A percentile compares a stretch with the other conserved stretches of the same genome.
These are phyloP conservation scores for Notiomystis cincta DNA, from an alignment of 2,113 vertebrate species.

Conservation along the genomic window DNA sequence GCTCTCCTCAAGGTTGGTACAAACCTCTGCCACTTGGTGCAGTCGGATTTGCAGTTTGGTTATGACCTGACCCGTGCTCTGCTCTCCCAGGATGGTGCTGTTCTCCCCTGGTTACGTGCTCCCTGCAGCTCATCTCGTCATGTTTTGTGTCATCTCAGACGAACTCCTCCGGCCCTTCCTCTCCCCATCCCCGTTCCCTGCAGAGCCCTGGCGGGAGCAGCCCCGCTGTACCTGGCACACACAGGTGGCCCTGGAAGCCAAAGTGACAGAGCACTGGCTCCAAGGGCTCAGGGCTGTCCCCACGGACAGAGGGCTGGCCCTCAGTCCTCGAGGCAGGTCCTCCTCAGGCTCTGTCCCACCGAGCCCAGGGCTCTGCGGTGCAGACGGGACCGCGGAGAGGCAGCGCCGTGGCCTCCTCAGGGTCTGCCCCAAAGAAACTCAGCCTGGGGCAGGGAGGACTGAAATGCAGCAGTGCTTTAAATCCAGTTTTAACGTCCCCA, in stretches of 20 bases:
- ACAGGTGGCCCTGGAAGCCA: fast-evolving
- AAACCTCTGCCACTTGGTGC: neutral
- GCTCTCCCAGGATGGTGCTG: fast-evolving
- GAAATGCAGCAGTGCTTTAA: neutral
- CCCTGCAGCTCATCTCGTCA: neutral
- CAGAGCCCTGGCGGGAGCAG: neutral
- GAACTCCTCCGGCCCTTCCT: neutral
- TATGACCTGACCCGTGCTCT: neutral
- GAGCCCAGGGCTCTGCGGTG: fast-evolving
- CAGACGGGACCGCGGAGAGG: neutral
- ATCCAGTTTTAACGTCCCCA: neutral
- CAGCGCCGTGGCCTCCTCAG: fast-evolving
- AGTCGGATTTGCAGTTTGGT: neutral
- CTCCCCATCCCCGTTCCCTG: fast-evolving
- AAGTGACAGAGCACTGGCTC: neutral
- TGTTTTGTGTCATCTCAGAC: neutral
- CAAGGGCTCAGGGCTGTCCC: neutral
- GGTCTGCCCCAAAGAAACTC: neutral
- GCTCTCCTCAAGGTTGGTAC: neutral
- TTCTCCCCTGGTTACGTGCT: neutral
- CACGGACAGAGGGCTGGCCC: no score
- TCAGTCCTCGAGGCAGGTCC: fast-evolving
- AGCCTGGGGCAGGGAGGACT: neutral
- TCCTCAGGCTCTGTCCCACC: fast-evolving
- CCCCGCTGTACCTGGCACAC: fast-evolving